Evolutionary conservation across 2,888 invertebrate genomes (phyloP), one percentile per base, ranked within the genome.

Genomic region (Augiades crinisus): DNA sequence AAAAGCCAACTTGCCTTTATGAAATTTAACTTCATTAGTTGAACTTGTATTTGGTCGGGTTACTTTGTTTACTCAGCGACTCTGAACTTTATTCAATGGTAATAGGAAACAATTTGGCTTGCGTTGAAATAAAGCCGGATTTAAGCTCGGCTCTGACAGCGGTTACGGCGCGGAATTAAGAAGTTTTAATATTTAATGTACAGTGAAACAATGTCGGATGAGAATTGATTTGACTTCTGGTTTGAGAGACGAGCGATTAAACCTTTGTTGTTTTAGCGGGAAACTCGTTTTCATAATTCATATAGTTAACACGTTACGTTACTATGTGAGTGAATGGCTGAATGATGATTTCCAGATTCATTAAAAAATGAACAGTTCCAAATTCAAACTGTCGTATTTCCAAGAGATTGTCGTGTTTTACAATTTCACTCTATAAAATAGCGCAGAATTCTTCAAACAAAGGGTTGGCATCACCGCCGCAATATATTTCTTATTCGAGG

Each of bases 121-220:
- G 40, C 30, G 41, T 45, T 38, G 17, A 8, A 31, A 22, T 24
- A 38, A 45, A 51, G 37, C 38, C 50, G 50, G 43, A 19, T 37
- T 52, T 52, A 54, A 54, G 37, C 43, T 24, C 31, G 10, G 34
- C 37, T 43, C 47, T 45, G 47, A 50, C 53, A 46, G 51, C 37
- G 47, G 55, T 52, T 46, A 54, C 54, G 50, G 27, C n/a, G 36
- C 17, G 43, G 34, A 50, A 52, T 47, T 47, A 53, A 55, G 52
- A 54, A 58, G 52, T 59, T 60, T 58, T 56, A 56, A 60, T 57
- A 61, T 55, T 53, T 47, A 51, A 57, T 59, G 53, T 44, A 44
- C 47, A 41, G 45, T 30, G 47, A 54, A 59, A 54, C 55, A 55
- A 17, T 40, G 38, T 45, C 45, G 22, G 51, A 38, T 54, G 37